A percentile compares a stretch with the other conserved stretches of the same genome.
Conservation (phyloP, 2,113 vertebrate genomes). For the Boulengeromyrus knoepffleri region DNA sequence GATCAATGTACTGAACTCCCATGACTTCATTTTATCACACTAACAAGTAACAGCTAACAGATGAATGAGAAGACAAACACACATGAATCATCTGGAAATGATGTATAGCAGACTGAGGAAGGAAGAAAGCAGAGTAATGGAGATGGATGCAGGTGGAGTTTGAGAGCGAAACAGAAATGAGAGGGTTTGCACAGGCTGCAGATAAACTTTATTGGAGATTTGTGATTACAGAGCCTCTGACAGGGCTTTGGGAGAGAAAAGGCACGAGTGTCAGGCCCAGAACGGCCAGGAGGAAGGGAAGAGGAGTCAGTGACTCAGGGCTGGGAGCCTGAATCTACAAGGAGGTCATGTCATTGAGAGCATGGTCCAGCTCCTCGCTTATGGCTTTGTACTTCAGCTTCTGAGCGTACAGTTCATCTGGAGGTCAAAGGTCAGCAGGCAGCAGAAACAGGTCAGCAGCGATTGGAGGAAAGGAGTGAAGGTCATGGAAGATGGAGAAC, state of each 20-base stretch:
- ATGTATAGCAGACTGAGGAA: background rate
- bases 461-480: conserved; percentile 24
- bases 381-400: conserved; percentile 92
- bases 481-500: conserved; percentile 42
- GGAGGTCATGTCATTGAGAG: conserved; percentile 85
- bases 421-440: conserved; percentile 42
- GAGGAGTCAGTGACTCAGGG: conserved; percentile 9
- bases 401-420: conserved; percentile 85
- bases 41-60: background rate
- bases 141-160: background rate
- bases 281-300: background rate
- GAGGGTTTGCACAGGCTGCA: conserved; percentile 16
- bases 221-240: conserved; percentile 13
- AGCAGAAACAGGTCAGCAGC: conserved; percentile 47
- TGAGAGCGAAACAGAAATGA: conserved; percentile 18
- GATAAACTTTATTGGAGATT: conserved; percentile 35
- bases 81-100: background rate
- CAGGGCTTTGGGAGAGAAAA: conserved; percentile 25
- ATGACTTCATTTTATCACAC: background rate
- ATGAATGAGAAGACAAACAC: background rate
- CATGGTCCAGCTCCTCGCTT: conserved; percentile 87
- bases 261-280: conserved; percentile 32
- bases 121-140: background rate
- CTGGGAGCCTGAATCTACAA: conserved; percentile 52
- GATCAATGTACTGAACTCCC: background rate